Evolutionary conservation across 1,140 invertebrate genomes (phyloP).

Genomic region (Eriocheir sinensis): DNA sequence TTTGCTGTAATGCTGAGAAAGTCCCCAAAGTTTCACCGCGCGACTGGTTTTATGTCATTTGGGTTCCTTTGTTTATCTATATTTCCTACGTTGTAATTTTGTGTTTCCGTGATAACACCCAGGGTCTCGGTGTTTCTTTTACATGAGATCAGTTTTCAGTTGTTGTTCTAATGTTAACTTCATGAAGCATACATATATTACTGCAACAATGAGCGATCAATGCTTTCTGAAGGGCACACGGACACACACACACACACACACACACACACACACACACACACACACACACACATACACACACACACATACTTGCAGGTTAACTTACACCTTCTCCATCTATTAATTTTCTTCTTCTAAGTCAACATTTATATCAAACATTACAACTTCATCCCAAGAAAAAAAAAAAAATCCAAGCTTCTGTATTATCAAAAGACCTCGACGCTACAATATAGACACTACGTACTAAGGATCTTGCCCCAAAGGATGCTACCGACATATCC

Average conservation of each 20-base stretch:
- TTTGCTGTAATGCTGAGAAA: neutral
- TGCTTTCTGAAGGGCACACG: neutral
- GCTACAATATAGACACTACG: too few species aligned
- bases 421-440: too few species aligned
- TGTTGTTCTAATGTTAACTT: neutral
- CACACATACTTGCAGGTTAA: too few species aligned
- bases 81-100: too few species aligned
- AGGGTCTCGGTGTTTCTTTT: too few species aligned
- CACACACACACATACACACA: neutral
- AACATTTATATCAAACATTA: too few species aligned
- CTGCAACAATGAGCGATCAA: neutral
- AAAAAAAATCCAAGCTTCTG: too few species aligned
- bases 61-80: neutral
- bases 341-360: conserved; percentile 3
- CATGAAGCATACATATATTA: neutral
- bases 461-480: too few species aligned
- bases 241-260: neutral
- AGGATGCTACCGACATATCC: too few species aligned
- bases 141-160: neutral
- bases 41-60: neutral
- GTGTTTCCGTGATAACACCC: too few species aligned
- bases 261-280: neutral
- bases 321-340: too few species aligned
- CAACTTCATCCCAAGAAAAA: neutral
- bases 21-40: neutral